Conservation (phyloP, 2,113 vertebrate species). For the Antennarius striatus region DNA sequence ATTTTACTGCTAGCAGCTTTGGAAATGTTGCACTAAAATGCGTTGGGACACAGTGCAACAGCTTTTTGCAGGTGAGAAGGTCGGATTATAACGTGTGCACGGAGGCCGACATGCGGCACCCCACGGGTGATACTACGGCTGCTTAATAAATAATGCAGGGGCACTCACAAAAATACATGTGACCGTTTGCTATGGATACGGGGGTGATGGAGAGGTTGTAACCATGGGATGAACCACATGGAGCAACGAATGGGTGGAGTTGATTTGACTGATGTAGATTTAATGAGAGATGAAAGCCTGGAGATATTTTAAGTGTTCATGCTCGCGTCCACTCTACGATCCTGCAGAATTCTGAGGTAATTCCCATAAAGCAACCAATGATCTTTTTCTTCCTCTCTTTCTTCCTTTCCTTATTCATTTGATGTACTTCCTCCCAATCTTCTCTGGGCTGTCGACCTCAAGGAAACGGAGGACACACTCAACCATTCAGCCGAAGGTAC, state of each 20-base stretch:
- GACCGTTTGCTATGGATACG: neutral
- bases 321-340: conserved; percentile 24
- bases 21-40: neutral
- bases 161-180: conserved; percentile 14
- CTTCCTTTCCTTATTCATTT: conserved; percentile 51
- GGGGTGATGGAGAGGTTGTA: neutral
- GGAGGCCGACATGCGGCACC: conserved; percentile 14
- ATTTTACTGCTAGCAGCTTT: neutral
- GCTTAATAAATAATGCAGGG: conserved; percentile 28
- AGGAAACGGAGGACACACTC: conserved; percentile 65
- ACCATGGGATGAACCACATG: neutral
- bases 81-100: conserved; percentile 15
- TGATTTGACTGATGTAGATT: conserved; percentile 3
- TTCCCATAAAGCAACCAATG: conserved; percentile 56
- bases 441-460: conserved; percentile 66
- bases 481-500: conserved; percentile 56
- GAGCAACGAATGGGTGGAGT: neutral
- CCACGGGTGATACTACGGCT: conserved; percentile 6
- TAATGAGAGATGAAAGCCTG: conserved; percentile 29
- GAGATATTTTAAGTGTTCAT: conserved; percentile 18
- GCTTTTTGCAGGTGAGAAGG: conserved; percentile 1
- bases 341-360: conserved; percentile 34
- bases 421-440: conserved; percentile 67
- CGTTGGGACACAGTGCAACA: neutral
- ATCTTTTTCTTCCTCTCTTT: conserved; percentile 2